Evolutionary conservation across 2,113 vertebrate species (phyloP), one percentile per base, ranked within the genome.

Genomic region (Paramormyrops kingsleyae): DNA sequence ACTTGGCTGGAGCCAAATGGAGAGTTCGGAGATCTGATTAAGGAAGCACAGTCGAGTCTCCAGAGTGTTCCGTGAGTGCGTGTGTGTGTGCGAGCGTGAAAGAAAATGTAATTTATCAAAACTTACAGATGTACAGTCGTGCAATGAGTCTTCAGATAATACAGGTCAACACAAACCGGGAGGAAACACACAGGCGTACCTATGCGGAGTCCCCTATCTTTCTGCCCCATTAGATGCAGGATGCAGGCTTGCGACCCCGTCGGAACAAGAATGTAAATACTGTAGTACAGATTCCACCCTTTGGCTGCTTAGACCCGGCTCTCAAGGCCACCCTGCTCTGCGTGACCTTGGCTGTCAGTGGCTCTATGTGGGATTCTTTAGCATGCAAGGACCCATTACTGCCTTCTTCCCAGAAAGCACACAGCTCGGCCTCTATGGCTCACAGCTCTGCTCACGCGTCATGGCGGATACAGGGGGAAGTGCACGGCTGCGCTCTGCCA

Each of bases 291-390:
- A 93, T 90, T 88, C 47, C 31, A 52, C 56, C 83, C 66, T 19
- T 49, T 85, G 87, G 84, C 83, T 80, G 47, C 80, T 87, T 47
- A 90, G 89, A 88, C 66, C 83, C 15, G n/a, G 77, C 42, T 46
- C 90, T 84, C 94, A 93, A 94, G 95, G 94, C 94, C 94, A 95
- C 94, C 94, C 93, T 93, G 95, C 92, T 93, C 94, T 91, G 92
- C 90, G 88, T 96, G 95, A 96, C 95, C 96, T 95, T 95, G 94
- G 94, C 95, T 94, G 94, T 95, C 94, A 93, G 92, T 39, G 89
- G 90, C 93, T 92, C 93, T 93, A 93, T 92, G 88, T 94, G 94
- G 92, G 92, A 91, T 93, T 94, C 93, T 93, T 92, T 89, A 93
- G 87, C 92, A 92, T 87, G 94, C 93, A 89, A 93, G 93, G 93